These are phyloP conservation scores for Chouioia cunea DNA, from an alignment of 2,888 invertebrate species.

Conservation along the genomic window DNA sequence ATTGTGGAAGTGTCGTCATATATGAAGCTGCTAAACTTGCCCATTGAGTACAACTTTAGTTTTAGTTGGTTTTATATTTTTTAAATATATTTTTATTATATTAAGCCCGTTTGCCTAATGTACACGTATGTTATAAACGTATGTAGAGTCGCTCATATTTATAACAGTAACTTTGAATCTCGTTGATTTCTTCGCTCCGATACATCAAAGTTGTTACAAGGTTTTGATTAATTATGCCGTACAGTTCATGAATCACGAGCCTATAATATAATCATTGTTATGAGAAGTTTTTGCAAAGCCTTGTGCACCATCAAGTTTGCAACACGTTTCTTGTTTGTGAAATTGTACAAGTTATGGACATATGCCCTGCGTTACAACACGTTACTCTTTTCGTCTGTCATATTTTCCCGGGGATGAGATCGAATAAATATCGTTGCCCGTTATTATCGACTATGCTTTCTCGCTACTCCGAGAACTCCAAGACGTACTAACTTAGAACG, in stretches of 20 bases:
- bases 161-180: constrained; percentile 31
- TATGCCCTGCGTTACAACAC: constrained; percentile 37
- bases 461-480: constrained; percentile 62
- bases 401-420: constrained; percentile 49
- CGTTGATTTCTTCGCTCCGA: constrained; percentile 44
- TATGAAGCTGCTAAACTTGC: constrained; percentile 42
- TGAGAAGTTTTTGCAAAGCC: constrained; percentile 42
- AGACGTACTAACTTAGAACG: constrained; percentile 66
- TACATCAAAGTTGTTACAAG: constrained; percentile 25
- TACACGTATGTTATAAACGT: constrained; percentile 13
- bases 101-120: constrained; percentile 21
- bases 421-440: constrained; percentile 44
- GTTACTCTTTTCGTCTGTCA: constrained; percentile 48
- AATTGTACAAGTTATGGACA: constrained; percentile 24
- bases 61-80: constrained; percentile 36
- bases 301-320: constrained; percentile 40
- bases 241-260: constrained; percentile 10
- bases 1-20: constrained; percentile 42
- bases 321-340: constrained; percentile 2
- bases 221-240: constrained; percentile 5
- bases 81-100: constrained; percentile 15
- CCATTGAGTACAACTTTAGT: constrained; percentile 49
- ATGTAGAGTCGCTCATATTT: constrained; percentile 30
- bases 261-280: constrained; percentile 37
- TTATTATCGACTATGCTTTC: constrained; percentile 55